Evolutionary conservation across 2,113 vertebrate species (phyloP), one percentile per base, ranked within the genome.

Genomic region (Entomyzon cyanotis): DNA sequence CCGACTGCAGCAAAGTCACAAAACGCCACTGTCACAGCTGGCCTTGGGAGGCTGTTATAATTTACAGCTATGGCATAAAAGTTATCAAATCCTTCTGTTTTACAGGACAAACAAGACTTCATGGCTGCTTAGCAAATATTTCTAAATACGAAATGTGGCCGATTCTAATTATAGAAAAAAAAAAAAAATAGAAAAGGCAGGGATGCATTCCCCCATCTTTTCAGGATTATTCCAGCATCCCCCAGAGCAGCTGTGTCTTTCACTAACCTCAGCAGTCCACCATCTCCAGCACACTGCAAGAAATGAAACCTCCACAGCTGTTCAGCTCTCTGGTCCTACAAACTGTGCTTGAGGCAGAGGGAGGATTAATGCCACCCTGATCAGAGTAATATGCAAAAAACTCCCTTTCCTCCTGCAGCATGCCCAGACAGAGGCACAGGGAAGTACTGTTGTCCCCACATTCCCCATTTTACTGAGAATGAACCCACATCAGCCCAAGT

Each of bases 321-420:
- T 53, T 90, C 68, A 58, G 55, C 11, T 41, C 44, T 35, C 35
- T 17, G 21, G 18, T 69, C 69, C 55, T 78, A 42, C 56, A 75
- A 70, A 46, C 15, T 10, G 46, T 60, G 27, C n/a, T 41, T 21
- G n/a, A 67, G 35, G 20, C 39, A 79, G 53, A 39, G 44, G 74
- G n/a, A 74, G 8, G 44, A 85, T 80, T 81, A 87, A 74, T 17
- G 70, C 64, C 37, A 46, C 58, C 46, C 30, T 73, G 8, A 0
- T 50, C 31, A 23, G 28, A 77, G 21, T 3, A n/a, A 69, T 3
- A 35, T 0, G 0, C 64, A 46, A 35, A 85, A 70, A 50, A 4
- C 14, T 76, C 28, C 17, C 8, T 78, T 49, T 70, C 30, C 53
- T 73, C 39, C 71, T 14, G 30, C 15, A 59, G 42, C 12, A 31